A percentile compares a stretch with the other conserved stretches of the same genome.
Evolutionary conservation across 2,888 invertebrate species (phyloP).

Genomic region (Girardia tigrina): DNA sequence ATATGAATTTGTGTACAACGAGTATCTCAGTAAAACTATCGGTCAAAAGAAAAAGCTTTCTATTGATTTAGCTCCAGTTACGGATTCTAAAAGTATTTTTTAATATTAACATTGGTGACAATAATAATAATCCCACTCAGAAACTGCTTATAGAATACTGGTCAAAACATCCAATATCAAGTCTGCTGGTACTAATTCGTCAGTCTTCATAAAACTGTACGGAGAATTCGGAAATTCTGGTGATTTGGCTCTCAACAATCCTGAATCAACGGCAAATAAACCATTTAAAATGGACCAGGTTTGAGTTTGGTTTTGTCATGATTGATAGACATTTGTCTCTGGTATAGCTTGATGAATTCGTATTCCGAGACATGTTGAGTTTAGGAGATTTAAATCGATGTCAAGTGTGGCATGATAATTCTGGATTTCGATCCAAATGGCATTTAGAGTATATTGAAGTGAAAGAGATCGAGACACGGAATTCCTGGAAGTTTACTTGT

Average conservation of each 20-base stretch:
- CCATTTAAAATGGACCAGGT: constrained; percentile 46
- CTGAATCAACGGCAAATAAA: constrained; percentile 43
- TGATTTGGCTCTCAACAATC: constrained; percentile 44
- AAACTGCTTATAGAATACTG: constrained; percentile 42
- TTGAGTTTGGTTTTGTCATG: no score
- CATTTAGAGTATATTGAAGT: constrained; percentile 46
- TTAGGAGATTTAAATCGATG: constrained; percentile 47
- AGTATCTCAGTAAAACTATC: constrained; percentile 44
- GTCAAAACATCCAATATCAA: constrained; percentile 48
- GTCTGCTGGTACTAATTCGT: constrained; percentile 50
- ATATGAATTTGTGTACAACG: constrained; percentile 43
- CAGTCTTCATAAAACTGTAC: constrained; percentile 47
- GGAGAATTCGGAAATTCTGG: constrained; percentile 49
- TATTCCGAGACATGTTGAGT: constrained; percentile 41
- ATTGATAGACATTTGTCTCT: no score
- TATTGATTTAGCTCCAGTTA: constrained; percentile 30
- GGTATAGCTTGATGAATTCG: constrained; percentile 43
- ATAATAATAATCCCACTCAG: neutral
- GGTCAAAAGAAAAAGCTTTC: constrained; percentile 38
- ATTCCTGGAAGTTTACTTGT: constrained; percentile 44
- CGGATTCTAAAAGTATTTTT: neutral
- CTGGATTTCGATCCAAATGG: constrained; percentile 49
- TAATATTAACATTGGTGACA: no score
- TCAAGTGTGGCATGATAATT: constrained; percentile 49
- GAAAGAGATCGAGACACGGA: constrained; percentile 38